phyloP scores from a whole-genome alignment of 92 coral and sea anemone species.

The Epizoanthus rinbou region DNA sequence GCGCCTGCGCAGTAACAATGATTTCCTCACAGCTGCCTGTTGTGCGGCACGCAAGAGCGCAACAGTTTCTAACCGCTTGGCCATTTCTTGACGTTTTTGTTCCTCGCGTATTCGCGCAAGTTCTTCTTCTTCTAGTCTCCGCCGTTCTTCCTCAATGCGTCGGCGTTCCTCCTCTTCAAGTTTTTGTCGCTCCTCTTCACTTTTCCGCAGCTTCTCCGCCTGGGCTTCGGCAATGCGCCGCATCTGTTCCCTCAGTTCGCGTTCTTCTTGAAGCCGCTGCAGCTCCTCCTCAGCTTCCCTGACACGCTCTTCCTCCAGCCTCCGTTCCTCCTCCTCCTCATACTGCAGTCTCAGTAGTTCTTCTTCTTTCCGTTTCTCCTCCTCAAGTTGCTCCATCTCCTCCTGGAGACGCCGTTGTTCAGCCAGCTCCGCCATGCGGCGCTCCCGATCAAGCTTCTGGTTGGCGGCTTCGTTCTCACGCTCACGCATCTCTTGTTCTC shows the following conservation, averaged over 20 bases:
- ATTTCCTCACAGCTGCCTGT: constrained; percentile 78
- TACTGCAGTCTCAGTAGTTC: constrained; percentile 73
- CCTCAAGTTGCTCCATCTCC: constrained; percentile 83
- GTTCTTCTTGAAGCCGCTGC: constrained; percentile 82
- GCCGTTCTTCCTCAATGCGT: constrained; percentile 76
- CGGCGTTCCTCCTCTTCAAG: constrained; percentile 84
- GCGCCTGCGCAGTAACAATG: constrained; percentile 78
- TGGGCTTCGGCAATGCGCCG: constrained; percentile 95
- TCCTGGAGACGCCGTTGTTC: constrained; percentile 81
- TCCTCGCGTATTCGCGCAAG: constrained; percentile 66
- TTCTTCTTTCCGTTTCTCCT: constrained; percentile 82
- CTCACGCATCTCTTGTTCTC: constrained; percentile 89
- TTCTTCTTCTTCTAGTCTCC: constrained; percentile 74
- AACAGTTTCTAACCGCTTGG: constrained; percentile 83
- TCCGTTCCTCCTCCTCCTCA: constrained; percentile 84
- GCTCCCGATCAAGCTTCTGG: constrained; percentile 80
- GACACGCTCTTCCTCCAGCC: constrained; percentile 83
- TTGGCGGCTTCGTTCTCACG: constrained; percentile 86
- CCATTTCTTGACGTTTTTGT: constrained; percentile 80
- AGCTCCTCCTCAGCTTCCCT: constrained; percentile 95
- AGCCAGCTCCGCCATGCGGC: constrained; percentile 73
- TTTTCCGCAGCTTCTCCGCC: constrained; percentile 81
- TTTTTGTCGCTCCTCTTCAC: constrained; percentile 76
- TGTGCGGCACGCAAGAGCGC: constrained; percentile 91
- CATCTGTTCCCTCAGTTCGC: constrained; percentile 92